Evolutionary conservation across 2,888 invertebrate species (phyloP).

Genomic region (Sicus ferrugineus): DNA sequence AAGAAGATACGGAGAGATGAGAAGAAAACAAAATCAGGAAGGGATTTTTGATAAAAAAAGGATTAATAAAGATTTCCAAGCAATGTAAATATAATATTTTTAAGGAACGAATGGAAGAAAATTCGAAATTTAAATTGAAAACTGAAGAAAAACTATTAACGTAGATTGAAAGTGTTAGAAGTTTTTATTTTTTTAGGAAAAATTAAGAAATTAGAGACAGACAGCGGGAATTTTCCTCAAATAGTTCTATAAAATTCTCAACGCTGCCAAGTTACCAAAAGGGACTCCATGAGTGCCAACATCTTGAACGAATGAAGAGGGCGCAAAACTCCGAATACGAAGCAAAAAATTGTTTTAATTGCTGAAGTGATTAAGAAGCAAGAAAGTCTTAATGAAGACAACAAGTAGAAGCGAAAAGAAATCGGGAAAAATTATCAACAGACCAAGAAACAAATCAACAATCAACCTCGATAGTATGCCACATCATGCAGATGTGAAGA

Average conservation of each 20-base stretch:
- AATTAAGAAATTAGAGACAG: no score
- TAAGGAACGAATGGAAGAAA: no score
- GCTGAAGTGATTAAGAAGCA: conserved; percentile 20
- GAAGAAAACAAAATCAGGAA: neutral
- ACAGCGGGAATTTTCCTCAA: no score
- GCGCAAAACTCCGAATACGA: neutral
- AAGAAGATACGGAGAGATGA: neutral
- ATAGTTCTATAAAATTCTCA: no score
- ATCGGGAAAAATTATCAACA: neutral
- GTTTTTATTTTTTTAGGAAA: no score
- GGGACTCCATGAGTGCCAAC: no score
- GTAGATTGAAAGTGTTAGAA: no score
- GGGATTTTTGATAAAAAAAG: neutral
- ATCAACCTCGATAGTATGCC: neutral
- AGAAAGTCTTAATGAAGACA: conserved; percentile 12
- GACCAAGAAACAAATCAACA: neutral
- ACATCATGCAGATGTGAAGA: conserved; percentile 5
- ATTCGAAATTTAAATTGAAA: no score
- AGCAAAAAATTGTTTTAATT: conserved; percentile 22
- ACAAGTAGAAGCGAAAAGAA: neutral
- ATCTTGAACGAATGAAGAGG: neutral
- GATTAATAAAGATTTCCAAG: no score
- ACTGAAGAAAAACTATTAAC: no score
- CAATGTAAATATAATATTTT: no score
- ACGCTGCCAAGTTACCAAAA: no score